phyloP scores from a whole-genome alignment of 2,797 vertebrate genomes.

The Propithecus deckenii region DNA sequence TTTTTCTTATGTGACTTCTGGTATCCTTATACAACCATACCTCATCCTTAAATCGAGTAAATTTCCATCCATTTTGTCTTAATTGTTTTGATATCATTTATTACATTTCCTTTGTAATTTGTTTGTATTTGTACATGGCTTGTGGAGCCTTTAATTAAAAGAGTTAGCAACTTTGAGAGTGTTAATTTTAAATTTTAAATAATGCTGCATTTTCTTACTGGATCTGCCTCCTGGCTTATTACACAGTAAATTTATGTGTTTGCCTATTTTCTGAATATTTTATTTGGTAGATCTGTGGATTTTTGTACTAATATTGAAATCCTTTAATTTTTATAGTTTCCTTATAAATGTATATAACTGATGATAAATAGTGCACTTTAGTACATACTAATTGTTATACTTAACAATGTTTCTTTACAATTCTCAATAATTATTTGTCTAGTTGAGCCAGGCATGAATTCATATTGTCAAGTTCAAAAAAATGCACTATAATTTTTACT shows the following conservation, averaged over 20 bases:
- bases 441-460: slow-evolving; percentile 56
- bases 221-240: background rate
- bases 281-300: background rate
- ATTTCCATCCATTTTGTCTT: background rate
- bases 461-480: slow-evolving; percentile 42
- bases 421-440: slow-evolving; percentile 28
- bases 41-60: background rate
- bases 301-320: background rate
- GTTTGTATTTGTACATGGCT: background rate
- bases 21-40: background rate
- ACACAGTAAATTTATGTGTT: background rate
- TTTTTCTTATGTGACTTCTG: background rate
- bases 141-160: background rate
- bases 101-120: background rate
- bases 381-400: background rate
- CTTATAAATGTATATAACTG: background rate
- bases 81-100: background rate
- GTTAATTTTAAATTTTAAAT: slow-evolving; percentile 8
- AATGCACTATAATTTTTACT: slow-evolving; percentile 51
- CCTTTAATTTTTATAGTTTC: background rate
- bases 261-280: slow-evolving; percentile 11
- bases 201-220: background rate
- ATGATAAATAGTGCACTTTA: background rate
- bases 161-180: background rate
- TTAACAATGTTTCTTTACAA: background rate